Base-by-base conservation (phyloP, 2,113 vertebrate genomes). In the Peromyscus leucopus region DNA sequence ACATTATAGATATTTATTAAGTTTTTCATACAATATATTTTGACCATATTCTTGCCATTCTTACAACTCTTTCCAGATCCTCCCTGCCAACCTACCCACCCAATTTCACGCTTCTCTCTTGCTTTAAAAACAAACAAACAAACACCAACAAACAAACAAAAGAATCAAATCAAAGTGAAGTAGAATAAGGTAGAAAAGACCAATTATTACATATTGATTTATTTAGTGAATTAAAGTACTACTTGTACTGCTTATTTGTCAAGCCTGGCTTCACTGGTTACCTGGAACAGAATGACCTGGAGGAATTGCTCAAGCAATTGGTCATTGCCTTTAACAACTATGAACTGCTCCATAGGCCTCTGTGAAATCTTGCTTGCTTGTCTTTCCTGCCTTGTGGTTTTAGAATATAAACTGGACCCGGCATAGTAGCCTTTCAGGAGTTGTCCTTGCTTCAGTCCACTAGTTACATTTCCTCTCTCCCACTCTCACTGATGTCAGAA, bases 1-100 rank as follows among this genome's bases (percentile, higher is more conserved):
- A 55, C 22, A 78, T 63, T 59, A 22, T 59, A n/a, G 7, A 59
- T 39, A n/a, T 42, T 89, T 7, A 71, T 22, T 2, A 51, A 42
- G 7, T 71, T 55, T 89, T 96, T 92, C 83, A 48, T 57, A 51
- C 72, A 28, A 16, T 63, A 88, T 19, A 76, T 87, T 95, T 96
- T 90, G 55, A 71, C 36, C n/a, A 10, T 69, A 65, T 83, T 83
- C 57, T 82, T 91, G 92, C 16, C 46, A 28, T 84, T 48, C 12
- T 61, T n/a, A 83, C 36, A 61, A 83, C 55, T 61, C 36, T 61
- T 75, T 42, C 0, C 22, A 26, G 22, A 75, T 42, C 11, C 1
- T 61, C 1, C 55, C 39, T 75, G 74, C 39, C 39, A 11, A 9
- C 74, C 36, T 39, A 7, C 10, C 22, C 59, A 39, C 2, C 36